Percentiles rank a stretch among this genome's conserved stretches.
Evolutionary conservation across 2,797 vertebrate species (phyloP).

Genomic region (Dermochelys coriacea): DNA sequence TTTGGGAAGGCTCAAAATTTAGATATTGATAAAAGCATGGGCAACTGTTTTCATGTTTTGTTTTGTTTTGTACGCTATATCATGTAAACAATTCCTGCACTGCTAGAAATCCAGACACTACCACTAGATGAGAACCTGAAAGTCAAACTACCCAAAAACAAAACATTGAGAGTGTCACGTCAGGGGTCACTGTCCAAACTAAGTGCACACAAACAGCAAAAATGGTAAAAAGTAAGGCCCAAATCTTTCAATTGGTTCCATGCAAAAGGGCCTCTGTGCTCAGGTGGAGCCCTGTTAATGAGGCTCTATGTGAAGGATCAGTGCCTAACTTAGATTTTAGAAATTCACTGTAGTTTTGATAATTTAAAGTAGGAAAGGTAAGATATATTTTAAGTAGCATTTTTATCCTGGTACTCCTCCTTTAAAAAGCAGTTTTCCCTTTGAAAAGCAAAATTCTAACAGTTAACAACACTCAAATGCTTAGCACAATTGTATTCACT

Average conservation of each 20-base stretch:
- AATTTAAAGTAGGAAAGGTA: fast-evolving
- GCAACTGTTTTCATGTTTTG: not conserved
- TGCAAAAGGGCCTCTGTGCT: not conserved
- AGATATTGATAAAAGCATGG: not conserved
- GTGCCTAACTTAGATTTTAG: fast-evolving
- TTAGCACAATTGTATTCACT: not conserved
- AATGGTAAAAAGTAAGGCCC: not conserved
- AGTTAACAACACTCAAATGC: not conserved
- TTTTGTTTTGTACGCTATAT: not conserved
- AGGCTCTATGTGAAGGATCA: not conserved
- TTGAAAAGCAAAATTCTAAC: not conserved
- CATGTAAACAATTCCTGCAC: not conserved
- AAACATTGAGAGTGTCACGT: not conserved
- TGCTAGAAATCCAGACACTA: not conserved
- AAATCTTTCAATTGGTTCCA: not conserved
- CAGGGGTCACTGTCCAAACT: not conserved
- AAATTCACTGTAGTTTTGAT: not conserved
- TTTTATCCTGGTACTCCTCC: not conserved
- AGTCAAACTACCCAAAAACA: not conserved
- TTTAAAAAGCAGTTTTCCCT: not conserved
- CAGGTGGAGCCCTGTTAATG: not conserved
- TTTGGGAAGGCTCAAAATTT: not conserved
- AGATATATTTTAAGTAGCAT: not conserved
- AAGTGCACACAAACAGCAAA: not conserved
- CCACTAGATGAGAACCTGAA: not conserved